A percentile compares a stretch with the other conserved stretches of the same genome.
phyloP scores from a whole-genome alignment of 1,140 invertebrate genomes.

The Macrobrachium nipponense region DNA sequence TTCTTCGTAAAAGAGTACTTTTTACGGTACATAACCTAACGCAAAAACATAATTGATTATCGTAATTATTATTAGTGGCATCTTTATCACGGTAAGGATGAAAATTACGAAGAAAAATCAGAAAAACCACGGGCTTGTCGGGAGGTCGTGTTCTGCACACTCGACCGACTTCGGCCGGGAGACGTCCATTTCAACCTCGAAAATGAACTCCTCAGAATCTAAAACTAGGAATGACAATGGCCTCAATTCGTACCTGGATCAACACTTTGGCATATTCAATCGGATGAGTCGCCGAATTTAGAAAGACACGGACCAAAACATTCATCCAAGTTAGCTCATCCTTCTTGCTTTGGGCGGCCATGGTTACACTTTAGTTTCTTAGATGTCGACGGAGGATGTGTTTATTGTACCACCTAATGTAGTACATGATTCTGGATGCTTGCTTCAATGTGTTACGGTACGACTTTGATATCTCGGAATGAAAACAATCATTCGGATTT shows the following conservation, averaged over 20 bases:
- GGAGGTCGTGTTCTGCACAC: no score
- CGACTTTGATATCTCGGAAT: no score
- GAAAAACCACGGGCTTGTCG: no score
- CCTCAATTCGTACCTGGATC: slow-evolving; percentile 74
- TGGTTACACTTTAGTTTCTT: slow-evolving; percentile 2
- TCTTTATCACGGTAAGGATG: no score
- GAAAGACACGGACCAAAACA: slow-evolving; percentile 66
- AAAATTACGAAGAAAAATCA: no score
- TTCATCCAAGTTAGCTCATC: slow-evolving; percentile 65
- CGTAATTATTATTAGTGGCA: no score
- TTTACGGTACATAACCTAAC: no score
- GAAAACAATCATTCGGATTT: no score
- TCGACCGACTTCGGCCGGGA: neutral
- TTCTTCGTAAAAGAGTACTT: no score
- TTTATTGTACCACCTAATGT: neutral
- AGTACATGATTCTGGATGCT: neutral
- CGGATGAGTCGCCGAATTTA: slow-evolving; percentile 77
- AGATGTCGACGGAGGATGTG: neutral
- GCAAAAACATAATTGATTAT: no score
- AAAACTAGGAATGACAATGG: neutral
- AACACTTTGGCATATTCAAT: slow-evolving; percentile 86
- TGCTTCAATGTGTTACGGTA: no score
- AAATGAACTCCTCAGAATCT: neutral
- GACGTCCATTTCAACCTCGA: neutral
- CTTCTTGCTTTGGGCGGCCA: slow-evolving; percentile 43